These are phyloP conservation scores for Andrena camellia DNA, from an alignment of 2,888 invertebrate species.

Conservation along the genomic window DNA sequence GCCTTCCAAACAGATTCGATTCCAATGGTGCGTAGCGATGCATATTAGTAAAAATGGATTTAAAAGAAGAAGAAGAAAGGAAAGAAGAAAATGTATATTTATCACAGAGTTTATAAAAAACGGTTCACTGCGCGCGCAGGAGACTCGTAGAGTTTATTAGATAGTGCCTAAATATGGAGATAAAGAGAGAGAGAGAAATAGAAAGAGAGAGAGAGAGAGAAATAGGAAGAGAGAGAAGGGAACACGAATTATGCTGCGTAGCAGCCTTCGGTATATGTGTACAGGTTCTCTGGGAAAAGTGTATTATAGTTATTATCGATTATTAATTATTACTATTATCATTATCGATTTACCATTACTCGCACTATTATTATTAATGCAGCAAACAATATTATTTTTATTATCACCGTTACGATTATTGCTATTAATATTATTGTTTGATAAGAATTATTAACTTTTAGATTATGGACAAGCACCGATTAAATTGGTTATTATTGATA, in stretches of 20 bases:
- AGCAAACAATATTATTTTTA: conserved; percentile 75
- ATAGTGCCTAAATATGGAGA: conserved; percentile 57
- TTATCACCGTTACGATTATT: conserved; percentile 76
- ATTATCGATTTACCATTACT: conserved; percentile 65
- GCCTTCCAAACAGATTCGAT: conserved; percentile 67
- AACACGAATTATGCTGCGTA: conserved; percentile 67
- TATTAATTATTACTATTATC: conserved; percentile 71
- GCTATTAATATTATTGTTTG: conserved; percentile 75
- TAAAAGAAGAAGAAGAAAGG: conserved; percentile 37
- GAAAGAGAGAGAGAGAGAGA: conserved; percentile 18
- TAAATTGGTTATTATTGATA: conserved; percentile 72
- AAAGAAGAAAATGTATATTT: conserved; percentile 67
- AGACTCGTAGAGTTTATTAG: conserved; percentile 63
- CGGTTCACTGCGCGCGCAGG: conserved; percentile 50
- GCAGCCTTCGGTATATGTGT: conserved; percentile 67
- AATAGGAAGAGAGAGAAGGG: conserved; percentile 21
- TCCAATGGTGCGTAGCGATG: conserved; percentile 77
- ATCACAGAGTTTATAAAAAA: conserved; percentile 66
- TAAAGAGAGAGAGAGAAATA: conserved; percentile 1
- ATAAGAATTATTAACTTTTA: conserved; percentile 77
- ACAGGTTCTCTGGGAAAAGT: conserved; percentile 72
- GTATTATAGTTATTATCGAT: conserved; percentile 75
- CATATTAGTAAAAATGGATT: conserved; percentile 53
- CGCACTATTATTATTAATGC: conserved; percentile 74
- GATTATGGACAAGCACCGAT: conserved; percentile 74